phyloP scores from a whole-genome alignment of 30 jellyfish, hydroid and myxozoan species.

The Cassiopea andromeda region DNA sequence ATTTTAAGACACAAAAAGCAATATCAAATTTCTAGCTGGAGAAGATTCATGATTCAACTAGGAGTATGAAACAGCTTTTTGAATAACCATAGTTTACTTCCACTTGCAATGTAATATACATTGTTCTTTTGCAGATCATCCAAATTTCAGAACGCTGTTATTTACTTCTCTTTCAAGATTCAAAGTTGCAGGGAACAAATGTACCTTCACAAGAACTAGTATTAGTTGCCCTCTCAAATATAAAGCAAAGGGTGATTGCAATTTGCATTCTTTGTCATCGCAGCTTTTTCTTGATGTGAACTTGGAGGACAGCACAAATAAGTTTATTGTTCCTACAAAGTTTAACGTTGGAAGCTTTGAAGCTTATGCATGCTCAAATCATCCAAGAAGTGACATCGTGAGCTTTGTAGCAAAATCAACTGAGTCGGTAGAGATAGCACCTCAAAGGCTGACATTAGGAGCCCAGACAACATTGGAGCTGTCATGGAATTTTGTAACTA shows the following conservation, averaged over 20 bases:
- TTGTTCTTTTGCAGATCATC: neutral
- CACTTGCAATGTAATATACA: too few relatives aligned
- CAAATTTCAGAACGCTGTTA: neutral
- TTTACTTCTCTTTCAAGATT: neutral
- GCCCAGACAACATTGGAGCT: neutral
- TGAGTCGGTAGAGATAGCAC: constrained; percentile 38
- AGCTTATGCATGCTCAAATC: neutral
- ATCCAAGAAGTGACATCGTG: constrained; percentile 1
- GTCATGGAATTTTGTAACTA: constrained; percentile 6
- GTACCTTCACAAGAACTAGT: too few relatives aligned
- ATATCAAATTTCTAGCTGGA: too few relatives aligned
- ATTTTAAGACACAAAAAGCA: too few relatives aligned
- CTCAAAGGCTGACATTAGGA: constrained; percentile 32
- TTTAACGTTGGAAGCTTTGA: neutral
- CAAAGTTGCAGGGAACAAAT: neutral
- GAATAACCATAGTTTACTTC: too few relatives aligned
- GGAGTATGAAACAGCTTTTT: too few relatives aligned
- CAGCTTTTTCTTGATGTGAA: constrained; percentile 30
- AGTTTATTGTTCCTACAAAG: constrained; percentile 18
- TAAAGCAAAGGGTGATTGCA: constrained; percentile 2
- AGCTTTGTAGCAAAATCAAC: constrained; percentile 10
- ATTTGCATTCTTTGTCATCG: neutral
- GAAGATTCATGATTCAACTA: too few relatives aligned
- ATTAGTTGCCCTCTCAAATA: neutral
- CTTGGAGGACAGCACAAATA: too few relatives aligned